Conservation (phyloP, 2,797 vertebrate species). For the Pipistrellus pygmaeus region DNA sequence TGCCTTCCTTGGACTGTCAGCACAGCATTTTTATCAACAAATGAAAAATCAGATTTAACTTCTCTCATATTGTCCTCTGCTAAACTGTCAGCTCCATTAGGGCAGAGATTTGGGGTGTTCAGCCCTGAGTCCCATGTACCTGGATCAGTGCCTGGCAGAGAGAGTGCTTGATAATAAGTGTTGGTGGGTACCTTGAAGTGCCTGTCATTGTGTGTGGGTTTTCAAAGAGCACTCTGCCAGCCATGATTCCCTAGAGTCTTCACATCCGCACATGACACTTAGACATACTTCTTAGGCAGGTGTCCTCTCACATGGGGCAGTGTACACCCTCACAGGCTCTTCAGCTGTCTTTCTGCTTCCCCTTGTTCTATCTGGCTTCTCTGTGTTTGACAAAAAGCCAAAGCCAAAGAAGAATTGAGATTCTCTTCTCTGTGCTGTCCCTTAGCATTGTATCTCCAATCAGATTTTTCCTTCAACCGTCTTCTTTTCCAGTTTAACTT, state of each 20-base stretch:
- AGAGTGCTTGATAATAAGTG: neutral
- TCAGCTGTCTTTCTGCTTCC: neutral
- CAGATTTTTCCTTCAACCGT: neutral
- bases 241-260: neutral
- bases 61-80: neutral
- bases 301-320: neutral
- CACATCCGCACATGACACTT: neutral
- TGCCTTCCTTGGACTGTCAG: neutral
- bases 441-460: neutral
- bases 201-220: neutral
- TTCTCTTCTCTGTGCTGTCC: neutral
- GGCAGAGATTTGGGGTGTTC: neutral
- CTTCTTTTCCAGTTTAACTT: constrained; percentile 50
- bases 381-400: constrained; percentile 8
- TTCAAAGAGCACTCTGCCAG: neutral
- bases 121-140: neutral
- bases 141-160: neutral
- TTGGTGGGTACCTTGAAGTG: neutral
- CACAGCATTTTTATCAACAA: neutral
- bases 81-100: neutral
- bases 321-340: neutral
- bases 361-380: neutral
- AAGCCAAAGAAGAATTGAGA: constrained; percentile 27
- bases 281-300: neutral
- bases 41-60: neutral